Percentiles rank a stretch among this genome's conserved stretches.
Evolutionary conservation across 1,140 invertebrate genomes (phyloP).

Genomic region (Papilio dardanus): DNA sequence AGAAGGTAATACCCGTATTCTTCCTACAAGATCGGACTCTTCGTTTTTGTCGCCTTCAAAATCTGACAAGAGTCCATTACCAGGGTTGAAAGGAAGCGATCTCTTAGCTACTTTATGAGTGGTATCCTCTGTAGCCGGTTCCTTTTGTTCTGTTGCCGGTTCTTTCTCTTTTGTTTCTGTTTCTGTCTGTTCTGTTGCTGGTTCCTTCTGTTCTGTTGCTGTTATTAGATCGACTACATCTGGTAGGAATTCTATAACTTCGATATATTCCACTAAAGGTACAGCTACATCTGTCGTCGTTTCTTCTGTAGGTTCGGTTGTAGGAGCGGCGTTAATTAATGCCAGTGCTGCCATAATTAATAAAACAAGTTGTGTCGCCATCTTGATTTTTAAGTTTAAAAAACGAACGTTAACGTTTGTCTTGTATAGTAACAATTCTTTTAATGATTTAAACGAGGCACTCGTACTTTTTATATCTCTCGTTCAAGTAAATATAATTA

Average conservation of each 20-base stretch:
- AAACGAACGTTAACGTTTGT: slow-evolving; percentile 41
- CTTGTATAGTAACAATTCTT: slow-evolving; percentile 41
- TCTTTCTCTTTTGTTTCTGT: slow-evolving; percentile 45
- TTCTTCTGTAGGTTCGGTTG: slow-evolving; percentile 44
- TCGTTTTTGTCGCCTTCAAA: slow-evolving; percentile 59
- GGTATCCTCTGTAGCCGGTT: slow-evolving; percentile 43
- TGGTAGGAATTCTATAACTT: slow-evolving; percentile 59
- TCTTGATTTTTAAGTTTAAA: slow-evolving; percentile 46
- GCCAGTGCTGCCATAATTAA: slow-evolving; percentile 49
- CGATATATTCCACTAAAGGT: slow-evolving; percentile 50
- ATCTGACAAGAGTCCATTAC: slow-evolving; percentile 60
- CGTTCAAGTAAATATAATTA: slow-evolving; percentile 49
- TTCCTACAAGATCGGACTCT: slow-evolving; percentile 57
- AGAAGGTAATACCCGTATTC: slow-evolving; percentile 71
- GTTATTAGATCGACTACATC: slow-evolving; percentile 49
- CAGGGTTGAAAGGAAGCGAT: slow-evolving; percentile 59
- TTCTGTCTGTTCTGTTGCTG: slow-evolving; percentile 44
- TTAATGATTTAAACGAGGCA: slow-evolving; percentile 44
- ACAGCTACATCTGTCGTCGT: slow-evolving; percentile 51
- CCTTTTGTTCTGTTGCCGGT: slow-evolving; percentile 41
- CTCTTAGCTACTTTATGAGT: slow-evolving; percentile 62
- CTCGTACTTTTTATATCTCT: slow-evolving; percentile 63
- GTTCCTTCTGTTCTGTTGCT: slow-evolving; percentile 43
- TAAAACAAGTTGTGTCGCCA: slow-evolving; percentile 57
- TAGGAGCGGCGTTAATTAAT: slow-evolving; percentile 30